Evolutionary conservation across 2,888 invertebrate species (phyloP).

Genomic region (Catocala fraxini): DNA sequence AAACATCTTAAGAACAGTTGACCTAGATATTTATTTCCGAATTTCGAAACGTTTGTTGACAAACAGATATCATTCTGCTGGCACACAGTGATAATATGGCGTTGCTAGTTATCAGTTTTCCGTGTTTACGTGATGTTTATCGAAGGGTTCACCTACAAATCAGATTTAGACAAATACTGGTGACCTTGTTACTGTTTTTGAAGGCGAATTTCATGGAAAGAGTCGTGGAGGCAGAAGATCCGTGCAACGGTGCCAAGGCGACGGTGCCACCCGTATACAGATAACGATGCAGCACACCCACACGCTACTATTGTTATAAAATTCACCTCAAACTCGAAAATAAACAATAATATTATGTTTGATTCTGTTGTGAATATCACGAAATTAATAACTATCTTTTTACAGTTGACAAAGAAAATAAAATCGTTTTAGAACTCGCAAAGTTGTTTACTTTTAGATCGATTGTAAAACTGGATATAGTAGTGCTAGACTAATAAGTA

Average conservation of each 20-base stretch:
- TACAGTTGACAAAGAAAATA: no score
- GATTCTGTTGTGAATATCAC: no score
- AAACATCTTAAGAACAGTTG: slow-evolving; percentile 6
- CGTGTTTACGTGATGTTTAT: slow-evolving; percentile 30
- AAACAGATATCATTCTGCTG: background rate
- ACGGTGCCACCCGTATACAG: slow-evolving; percentile 76
- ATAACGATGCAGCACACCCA: slow-evolving; percentile 74
- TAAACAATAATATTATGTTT: no score
- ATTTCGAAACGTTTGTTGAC: no score
- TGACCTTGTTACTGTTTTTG: slow-evolving; percentile 68
- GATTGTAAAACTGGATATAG: no score
- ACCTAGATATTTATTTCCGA: background rate
- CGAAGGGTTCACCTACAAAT: slow-evolving; percentile 34
- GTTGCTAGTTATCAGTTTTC: background rate
- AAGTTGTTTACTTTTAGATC: no score
- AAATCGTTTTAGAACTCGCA: no score
- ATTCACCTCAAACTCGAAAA: slow-evolving; percentile 36
- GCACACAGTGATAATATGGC: background rate
- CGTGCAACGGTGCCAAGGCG: slow-evolving; percentile 77
- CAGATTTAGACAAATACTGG: slow-evolving; percentile 66
- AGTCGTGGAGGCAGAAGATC: slow-evolving; percentile 64
- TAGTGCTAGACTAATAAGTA: no score
- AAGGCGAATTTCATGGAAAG: slow-evolving; percentile 70
- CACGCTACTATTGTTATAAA: slow-evolving; percentile 49
- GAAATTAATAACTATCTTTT: no score